Evolutionary conservation across 2,113 vertebrate genomes (phyloP), one percentile per base, ranked within the genome.

Genomic region (Phaethon lepturus): DNA sequence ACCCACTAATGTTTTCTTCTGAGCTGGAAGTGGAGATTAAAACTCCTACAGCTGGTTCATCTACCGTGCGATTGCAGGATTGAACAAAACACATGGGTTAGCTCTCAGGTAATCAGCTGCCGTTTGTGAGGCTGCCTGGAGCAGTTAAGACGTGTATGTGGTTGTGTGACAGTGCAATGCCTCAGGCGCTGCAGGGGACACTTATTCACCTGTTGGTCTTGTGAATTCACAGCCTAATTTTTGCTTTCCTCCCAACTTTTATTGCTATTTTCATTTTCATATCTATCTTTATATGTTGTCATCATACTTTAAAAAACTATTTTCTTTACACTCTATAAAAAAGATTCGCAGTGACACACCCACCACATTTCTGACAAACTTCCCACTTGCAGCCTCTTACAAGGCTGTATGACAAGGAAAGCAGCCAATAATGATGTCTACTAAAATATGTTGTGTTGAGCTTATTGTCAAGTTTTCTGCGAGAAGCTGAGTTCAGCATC

Each of bases 281-380:
- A 11, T 49, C 5, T 62, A 2, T 55, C 7, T 67, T 86, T 86
- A 38, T n/a, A 28, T 4, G 1, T 33, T 58, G 6, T 5, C 18
- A 29, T 33, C 38, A 16, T 19, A 23, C 6, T 69, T 59, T 47
- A 6, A 52, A 49, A 86, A 13, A 0, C 1, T 29, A 1, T 42
- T 91, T 83, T 38, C 3, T 49, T 87, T 22, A 55, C 4, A 2
- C 7, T 53, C 62, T 45, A 15, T 28, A 24, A 58, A 85, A 71
- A 24, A 0, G 0, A 14, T 17, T 0, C 66, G 3, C 7, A 58
- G 7, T 49, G n/a, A 82, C 25, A 67, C 2, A 3, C 2, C 5
- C 13, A 29, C 8, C 6, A n/a, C 6, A 7, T 45, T 49, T 50
- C 6, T 59, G 33, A 42, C 8, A 55, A 79, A 44, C 5, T 45